These are phyloP conservation scores for Muntiacus muntjak DNA, from an alignment of 2,113 vertebrate genomes.

Conservation along the genomic window DNA sequence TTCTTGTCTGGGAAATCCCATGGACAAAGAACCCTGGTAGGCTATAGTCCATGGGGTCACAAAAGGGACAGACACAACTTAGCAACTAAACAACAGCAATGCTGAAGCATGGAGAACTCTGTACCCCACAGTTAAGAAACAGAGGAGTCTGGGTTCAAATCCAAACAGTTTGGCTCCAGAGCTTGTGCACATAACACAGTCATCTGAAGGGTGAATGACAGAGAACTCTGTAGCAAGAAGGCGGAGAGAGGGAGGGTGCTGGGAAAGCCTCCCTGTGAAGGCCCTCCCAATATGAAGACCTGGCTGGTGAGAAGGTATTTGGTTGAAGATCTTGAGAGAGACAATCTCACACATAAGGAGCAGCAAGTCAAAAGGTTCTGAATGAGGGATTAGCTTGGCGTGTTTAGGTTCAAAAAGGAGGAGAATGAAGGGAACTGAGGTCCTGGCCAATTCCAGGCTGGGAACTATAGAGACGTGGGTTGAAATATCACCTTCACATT, in stretches of 20 bases:
- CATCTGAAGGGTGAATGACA: background rate
- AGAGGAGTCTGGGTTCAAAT: background rate
- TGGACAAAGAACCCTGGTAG: background rate
- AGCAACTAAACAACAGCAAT: background rate
- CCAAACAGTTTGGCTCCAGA: background rate
- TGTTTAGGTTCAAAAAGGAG: background rate
- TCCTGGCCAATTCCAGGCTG: background rate
- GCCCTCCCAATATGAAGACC: background rate
- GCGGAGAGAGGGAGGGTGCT: rapidly evolving
- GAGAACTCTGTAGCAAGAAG: background rate
- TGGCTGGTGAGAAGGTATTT: background rate
- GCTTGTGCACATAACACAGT: too few species aligned
- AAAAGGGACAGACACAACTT: background rate
- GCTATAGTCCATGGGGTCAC: background rate
- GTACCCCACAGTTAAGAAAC: background rate
- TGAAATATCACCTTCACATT: background rate
- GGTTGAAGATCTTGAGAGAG: background rate
- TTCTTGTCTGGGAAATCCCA: background rate
- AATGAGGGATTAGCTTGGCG: background rate
- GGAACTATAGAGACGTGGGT: background rate
- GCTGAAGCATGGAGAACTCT: background rate
- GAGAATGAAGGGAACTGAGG: background rate
- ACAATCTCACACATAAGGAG: background rate
- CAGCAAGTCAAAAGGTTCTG: background rate
- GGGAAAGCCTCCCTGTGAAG: background rate